A percentile compares a stretch with the other conserved stretches of the same genome.
phyloP scores from a whole-genome alignment of 2,113 vertebrate genomes.

The Vombatus ursinus region DNA sequence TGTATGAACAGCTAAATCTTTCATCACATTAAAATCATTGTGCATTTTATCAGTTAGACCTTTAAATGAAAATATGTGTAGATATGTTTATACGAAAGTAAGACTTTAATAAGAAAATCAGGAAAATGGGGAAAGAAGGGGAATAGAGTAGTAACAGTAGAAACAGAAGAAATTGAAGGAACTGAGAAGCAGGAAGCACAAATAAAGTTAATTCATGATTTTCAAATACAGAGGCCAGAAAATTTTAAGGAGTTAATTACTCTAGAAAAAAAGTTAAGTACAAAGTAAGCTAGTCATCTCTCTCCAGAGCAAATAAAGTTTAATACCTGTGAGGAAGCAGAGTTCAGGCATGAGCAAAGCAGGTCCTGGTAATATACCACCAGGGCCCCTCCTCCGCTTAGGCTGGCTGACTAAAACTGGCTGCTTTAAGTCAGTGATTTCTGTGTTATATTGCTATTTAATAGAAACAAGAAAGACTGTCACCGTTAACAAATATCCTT shows the following conservation, averaged over 20 bases:
- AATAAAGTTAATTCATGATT: neutral
- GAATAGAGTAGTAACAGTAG: neutral
- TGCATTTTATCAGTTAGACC: slow-evolving; percentile 96
- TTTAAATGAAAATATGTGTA: slow-evolving; percentile 68
- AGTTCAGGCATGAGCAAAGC: slow-evolving; percentile 93
- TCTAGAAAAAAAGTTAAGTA: neutral
- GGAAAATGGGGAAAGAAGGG: accelerated
- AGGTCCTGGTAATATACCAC: slow-evolving; percentile 82
- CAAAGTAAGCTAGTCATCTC: neutral
- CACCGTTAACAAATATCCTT: neutral
- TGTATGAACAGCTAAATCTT: slow-evolving; percentile 90
- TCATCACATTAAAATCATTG: slow-evolving; percentile 93
- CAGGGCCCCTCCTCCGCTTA: slow-evolving; percentile 81
- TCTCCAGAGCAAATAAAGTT: no score
- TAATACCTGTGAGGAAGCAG: slow-evolving; percentile 94
- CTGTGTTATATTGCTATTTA: slow-evolving; percentile 91
- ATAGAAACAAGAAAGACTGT: neutral
- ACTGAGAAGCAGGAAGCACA: neutral
- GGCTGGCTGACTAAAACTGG: slow-evolving; percentile 91
- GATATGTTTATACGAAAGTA: neutral
- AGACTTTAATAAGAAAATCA: neutral
- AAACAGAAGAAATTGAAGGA: neutral
- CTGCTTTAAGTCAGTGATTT: slow-evolving; percentile 90
- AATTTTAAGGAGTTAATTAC: neutral
- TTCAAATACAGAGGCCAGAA: neutral